These are phyloP conservation scores for Uria aalge DNA, from an alignment of 2,113 vertebrate genomes.

Conservation along the genomic window DNA sequence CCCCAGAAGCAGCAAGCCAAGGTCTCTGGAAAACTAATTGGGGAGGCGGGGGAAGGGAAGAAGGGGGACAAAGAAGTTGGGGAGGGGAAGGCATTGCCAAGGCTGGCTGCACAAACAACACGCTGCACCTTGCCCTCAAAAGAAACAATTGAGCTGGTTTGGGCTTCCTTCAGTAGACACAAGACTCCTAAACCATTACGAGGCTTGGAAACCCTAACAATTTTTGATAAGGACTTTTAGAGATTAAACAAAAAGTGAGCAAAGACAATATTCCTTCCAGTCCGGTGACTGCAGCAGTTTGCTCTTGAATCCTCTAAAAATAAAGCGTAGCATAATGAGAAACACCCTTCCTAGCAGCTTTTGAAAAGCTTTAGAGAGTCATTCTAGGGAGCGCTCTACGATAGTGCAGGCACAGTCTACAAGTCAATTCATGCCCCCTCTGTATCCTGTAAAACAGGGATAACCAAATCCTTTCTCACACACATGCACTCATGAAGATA, in stretches of 20 bases:
- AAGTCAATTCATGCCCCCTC: background rate
- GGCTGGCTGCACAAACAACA: background rate
- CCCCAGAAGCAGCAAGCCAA: conserved; percentile 64
- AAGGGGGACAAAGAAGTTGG: conserved; percentile 42
- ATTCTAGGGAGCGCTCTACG: background rate
- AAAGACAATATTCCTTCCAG: conserved; percentile 8
- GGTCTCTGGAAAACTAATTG: conserved; percentile 56
- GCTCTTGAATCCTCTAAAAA: background rate
- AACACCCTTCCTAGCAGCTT: background rate
- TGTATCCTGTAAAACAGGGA: background rate
- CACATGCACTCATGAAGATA: background rate
- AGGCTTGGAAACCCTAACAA: background rate
- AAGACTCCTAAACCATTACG: background rate
- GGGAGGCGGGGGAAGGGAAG: conserved; percentile 37
- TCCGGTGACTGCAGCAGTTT: background rate
- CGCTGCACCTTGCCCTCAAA: background rate
- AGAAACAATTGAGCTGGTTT: background rate
- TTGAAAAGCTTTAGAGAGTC: background rate
- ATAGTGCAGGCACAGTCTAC: background rate
- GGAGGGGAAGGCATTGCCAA: conserved; percentile 15
- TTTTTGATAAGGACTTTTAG: background rate
- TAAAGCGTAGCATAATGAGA: background rate
- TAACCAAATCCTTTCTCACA: background rate
- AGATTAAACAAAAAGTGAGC: background rate
- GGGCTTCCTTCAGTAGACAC: background rate